Evolutionary conservation across 2,113 vertebrate genomes (phyloP).

Genomic region (Phaethornis superciliosus): DNA sequence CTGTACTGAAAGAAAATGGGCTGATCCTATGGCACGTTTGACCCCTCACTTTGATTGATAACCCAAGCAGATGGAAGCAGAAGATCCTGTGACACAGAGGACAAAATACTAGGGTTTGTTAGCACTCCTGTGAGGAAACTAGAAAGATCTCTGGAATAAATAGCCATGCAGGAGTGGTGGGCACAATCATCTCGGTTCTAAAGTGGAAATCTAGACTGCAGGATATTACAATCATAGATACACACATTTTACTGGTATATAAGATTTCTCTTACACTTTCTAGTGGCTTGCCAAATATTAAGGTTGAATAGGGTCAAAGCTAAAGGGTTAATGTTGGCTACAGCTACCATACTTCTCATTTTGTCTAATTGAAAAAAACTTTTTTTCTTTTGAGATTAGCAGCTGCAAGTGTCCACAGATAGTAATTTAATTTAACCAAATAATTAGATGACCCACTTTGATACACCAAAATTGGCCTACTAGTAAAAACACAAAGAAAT

Average conservation of each 20-base stretch:
- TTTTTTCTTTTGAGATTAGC: not conserved
- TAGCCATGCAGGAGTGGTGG: not conserved
- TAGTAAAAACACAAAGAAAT: not conserved
- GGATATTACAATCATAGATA: not conserved
- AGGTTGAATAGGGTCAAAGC: not conserved
- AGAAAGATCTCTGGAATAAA: not conserved
- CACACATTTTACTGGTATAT: not conserved
- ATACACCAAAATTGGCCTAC: not conserved
- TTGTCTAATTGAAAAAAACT: not conserved
- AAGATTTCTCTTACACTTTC: not conserved
- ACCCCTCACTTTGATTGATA: not conserved
- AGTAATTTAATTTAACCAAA: not conserved
- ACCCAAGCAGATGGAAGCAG: not conserved
- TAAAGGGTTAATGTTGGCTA: not conserved
- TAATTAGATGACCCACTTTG: not conserved
- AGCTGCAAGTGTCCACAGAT: not conserved
- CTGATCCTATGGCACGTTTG: not conserved
- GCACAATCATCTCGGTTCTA: not conserved
- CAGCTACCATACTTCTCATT: not conserved
- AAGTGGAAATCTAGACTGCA: not conserved
- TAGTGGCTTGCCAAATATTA: not conserved
- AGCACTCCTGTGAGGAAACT: not conserved
- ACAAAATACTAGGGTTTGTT: not conserved
- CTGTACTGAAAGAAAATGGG: not conserved
- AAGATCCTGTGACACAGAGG: not conserved